Evolutionary conservation across 2,888 invertebrate genomes (phyloP), one percentile per base, ranked within the genome.

Genomic region (Tachina fera): DNA sequence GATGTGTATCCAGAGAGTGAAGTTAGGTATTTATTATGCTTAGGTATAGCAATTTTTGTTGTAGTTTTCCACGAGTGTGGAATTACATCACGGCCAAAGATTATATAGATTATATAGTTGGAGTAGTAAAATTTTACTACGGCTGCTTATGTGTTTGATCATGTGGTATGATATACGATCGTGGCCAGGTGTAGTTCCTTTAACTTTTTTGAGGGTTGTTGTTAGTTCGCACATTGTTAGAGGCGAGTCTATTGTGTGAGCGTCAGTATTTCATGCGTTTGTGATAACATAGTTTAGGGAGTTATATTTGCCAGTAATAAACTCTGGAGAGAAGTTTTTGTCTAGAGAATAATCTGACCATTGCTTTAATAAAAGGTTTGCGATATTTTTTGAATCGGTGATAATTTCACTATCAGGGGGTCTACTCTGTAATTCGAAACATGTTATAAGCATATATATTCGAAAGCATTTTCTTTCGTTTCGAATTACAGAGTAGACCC

Each of bases 291-390:
- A 9, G 3, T n/a, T n/a, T 31, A 51, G 11, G 1, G 51, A 53
- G 10, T 41, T 53, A 11, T 70, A 19, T 53, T 53, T 71, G 14
- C n/a, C 71, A 14, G 14, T 49, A 10, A 19, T 8, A 41, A 72
- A 72, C 0, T 47, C 60, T 16, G 58, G 1, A 1, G 58, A 49
- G 10, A 72, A 60, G 9, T 47, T 72, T 1, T 39, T 13, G 9
- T 47, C 16, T n/a, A 14, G n/a, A 10, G 71, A 71, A n/a, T 58
- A 31, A 13, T 22, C 45, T 45, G 71, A 71, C 70, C 70, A 71
- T 6, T 71, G 16, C 14, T 22, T 71, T 5, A 43, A 56, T 43
- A 71, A 71, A 16, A 16, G 41, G n/a, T 41, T 71, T 8, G 71
- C 43, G 14, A 58, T 58, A 10, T 41, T 11, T 56, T 14, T 61